A percentile compares a stretch with the other conserved stretches of the same genome.
Conservation (phyloP, 1,140 invertebrate genomes). For the Caerostris darwini region DNA sequence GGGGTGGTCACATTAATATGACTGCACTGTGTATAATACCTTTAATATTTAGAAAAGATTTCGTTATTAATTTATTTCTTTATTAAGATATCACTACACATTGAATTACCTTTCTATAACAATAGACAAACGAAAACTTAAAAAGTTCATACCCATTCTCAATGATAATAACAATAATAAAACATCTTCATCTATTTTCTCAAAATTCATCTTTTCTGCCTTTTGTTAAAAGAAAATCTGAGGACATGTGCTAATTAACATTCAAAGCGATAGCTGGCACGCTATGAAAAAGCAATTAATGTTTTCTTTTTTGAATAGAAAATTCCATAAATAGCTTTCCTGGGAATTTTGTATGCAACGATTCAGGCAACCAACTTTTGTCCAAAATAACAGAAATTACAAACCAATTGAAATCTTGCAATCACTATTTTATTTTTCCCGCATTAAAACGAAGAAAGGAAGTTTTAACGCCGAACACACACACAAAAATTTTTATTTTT, state of each 20-base stretch:
- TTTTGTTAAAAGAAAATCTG: background rate
- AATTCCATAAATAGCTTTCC: constrained; percentile 15
- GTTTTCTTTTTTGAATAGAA: no score
- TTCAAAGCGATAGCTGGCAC: background rate
- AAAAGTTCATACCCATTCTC: no score
- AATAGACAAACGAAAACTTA: no score
- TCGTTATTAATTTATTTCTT: no score
- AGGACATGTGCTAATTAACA: constrained; percentile 19
- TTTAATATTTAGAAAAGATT: no score
- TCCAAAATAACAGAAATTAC: background rate
- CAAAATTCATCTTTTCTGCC: background rate
- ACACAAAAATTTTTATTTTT: background rate
- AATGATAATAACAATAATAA: no score
- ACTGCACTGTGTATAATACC: no score
- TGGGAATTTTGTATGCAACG: background rate
- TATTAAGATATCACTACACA: no score
- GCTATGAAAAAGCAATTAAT: constrained; percentile 54
- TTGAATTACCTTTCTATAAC: no score
- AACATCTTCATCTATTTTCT: no score
- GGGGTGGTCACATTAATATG: no score
- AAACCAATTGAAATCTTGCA: constrained; percentile 39
- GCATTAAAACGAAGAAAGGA: constrained; percentile 31
- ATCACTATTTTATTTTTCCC: background rate
- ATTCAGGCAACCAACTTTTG: constrained; percentile 11
- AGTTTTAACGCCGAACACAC: background rate